Conservation (phyloP, 2,888 invertebrate genomes). For the Drosophila pegasa region DNA sequence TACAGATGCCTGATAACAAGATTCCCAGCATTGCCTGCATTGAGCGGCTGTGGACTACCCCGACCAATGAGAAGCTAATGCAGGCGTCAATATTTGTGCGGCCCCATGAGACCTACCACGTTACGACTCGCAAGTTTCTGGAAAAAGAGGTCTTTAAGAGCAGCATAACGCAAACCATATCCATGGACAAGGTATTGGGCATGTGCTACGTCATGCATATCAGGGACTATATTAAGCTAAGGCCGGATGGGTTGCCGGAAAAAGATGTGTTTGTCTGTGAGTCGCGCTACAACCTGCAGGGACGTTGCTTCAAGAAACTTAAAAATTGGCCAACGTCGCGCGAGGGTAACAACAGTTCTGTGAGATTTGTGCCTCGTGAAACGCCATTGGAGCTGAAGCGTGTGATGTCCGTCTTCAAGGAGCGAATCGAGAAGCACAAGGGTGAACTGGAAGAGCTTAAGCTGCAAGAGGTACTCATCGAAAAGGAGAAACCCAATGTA, state of each 20-base stretch:
- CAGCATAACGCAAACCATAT: conserved; percentile 93
- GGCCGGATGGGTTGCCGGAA: conserved; percentile 94
- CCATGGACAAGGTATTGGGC: conserved; percentile 93
- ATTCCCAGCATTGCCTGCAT: conserved; percentile 93
- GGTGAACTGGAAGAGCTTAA: conserved; percentile 94
- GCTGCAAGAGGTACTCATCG: conserved; percentile 91
- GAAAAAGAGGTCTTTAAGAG: conserved; percentile 98
- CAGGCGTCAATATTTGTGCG: conserved; percentile 96
- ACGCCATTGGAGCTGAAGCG: conserved; percentile 93
- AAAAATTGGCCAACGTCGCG: conserved; percentile 89
- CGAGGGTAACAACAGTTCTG: conserved; percentile 86
- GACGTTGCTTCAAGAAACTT: conserved; percentile 96
- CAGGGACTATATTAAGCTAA: conserved; percentile 96
- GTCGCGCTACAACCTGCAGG: conserved; percentile 94
- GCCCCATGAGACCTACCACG: conserved; percentile 98
- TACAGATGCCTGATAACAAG: conserved; percentile 87
- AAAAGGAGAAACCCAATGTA: conserved; percentile 95
- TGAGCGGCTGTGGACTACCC: conserved; percentile 95
- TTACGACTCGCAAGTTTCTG: conserved; percentile 96
- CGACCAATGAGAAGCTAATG: conserved; percentile 93
- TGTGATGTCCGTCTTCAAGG: conserved; percentile 96
- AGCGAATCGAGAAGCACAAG: conserved; percentile 94
- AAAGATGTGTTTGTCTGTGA: conserved; percentile 99
- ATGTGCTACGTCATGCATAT: conserved; percentile 97
- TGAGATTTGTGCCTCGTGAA: conserved; percentile 89